A percentile compares a stretch with the other conserved stretches of the same genome.
Conservation (phyloP, 1,140 invertebrate species). For the Agrilus planipennis region DNA sequence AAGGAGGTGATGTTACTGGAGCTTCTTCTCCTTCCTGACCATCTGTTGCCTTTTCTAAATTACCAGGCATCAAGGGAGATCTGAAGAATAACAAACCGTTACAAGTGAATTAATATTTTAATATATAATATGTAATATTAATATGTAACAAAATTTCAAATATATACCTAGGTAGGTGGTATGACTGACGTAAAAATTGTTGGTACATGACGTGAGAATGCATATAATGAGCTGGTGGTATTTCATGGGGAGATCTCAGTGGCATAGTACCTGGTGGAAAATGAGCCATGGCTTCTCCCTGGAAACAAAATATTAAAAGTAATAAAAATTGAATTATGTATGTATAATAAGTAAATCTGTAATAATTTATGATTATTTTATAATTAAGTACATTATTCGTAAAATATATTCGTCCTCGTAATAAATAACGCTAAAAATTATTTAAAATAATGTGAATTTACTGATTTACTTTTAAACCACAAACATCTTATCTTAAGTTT, state of each 20-base stretch:
- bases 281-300: constrained; percentile 48
- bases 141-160: too few relatives aligned
- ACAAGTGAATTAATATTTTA: neutral
- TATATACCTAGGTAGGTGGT: constrained; percentile 30
- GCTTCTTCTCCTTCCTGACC: constrained; percentile 45
- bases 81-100: constrained; percentile 15
- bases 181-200: constrained; percentile 52
- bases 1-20: constrained; percentile 45
- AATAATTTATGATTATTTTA: too few relatives aligned
- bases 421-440: too few relatives aligned
- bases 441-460: too few relatives aligned
- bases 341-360: too few relatives aligned
- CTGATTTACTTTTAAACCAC: too few relatives aligned
- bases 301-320: constrained; percentile 16
- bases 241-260: constrained; percentile 26
- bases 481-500: too few relatives aligned
- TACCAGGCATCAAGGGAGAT: constrained; percentile 39
- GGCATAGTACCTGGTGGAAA: constrained; percentile 28
- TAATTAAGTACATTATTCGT: too few relatives aligned
- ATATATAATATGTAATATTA: neutral
- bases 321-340: too few relatives aligned
- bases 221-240: constrained; percentile 40
- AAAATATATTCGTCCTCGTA: too few relatives aligned
- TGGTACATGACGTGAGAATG: constrained; percentile 48
- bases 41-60: constrained; percentile 29